Evolutionary conservation across 2,888 invertebrate genomes (phyloP).

Genomic region (Limnephilus auricula): DNA sequence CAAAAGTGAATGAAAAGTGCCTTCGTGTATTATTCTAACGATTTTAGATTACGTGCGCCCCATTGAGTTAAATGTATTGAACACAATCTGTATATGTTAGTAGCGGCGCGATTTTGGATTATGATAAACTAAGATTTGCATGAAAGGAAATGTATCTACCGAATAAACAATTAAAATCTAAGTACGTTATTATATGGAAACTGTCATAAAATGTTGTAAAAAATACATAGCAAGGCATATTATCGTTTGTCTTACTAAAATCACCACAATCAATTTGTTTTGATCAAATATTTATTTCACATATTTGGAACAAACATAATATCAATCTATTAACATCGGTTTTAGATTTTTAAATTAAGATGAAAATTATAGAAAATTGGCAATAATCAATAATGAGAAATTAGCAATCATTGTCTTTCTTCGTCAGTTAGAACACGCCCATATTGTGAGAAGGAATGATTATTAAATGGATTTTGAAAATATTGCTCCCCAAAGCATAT

Average conservation of each 20-base stretch:
- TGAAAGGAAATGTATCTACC: neutral
- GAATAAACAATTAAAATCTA: neutral
- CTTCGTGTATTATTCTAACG: neutral
- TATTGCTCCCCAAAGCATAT: neutral
- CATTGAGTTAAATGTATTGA: neutral
- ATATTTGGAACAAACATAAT: neutral
- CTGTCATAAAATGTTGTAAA: neutral
- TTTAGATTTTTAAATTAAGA: neutral
- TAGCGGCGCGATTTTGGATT: neutral
- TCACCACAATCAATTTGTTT: too few species aligned
- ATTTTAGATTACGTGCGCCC: conserved; percentile 28
- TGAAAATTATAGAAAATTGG: neutral
- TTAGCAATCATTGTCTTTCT: neutral
- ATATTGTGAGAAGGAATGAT: neutral
- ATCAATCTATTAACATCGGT: neutral
- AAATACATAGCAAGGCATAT: neutral
- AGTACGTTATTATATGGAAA: neutral
- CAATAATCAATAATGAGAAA: neutral
- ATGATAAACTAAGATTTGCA: neutral
- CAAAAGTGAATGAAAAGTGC: conserved; percentile 8
- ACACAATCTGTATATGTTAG: neutral
- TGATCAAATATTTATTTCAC: too few species aligned
- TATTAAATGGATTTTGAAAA: neutral
- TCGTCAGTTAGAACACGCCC: neutral
- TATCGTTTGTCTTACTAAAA: too few species aligned